A percentile compares a stretch with the other conserved stretches of the same genome.
phyloP scores from a whole-genome alignment of 2,113 vertebrate species.

The human (Homo sapiens) region DNA sequence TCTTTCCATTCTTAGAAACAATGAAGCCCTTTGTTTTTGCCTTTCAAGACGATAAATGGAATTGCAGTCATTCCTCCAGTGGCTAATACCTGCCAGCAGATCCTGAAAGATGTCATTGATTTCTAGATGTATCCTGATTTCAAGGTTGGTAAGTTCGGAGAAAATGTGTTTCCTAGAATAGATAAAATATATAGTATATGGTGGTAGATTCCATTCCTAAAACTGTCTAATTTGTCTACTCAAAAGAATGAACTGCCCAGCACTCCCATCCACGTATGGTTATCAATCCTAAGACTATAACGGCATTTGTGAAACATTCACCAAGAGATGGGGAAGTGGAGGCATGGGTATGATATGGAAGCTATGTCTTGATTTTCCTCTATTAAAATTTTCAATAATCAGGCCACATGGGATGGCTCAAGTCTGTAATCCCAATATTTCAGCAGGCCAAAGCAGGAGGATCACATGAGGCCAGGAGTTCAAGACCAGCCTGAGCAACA shows the following conservation, averaged over 20 bases:
- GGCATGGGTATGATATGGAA: accelerated
- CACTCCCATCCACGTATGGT: accelerated
- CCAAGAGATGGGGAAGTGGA: background rate
- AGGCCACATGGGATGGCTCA: too few relatives aligned
- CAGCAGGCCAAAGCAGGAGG: too few relatives aligned
- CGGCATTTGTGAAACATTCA: background rate
- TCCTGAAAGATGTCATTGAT: background rate
- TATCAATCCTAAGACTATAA: background rate
- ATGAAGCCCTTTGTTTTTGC: background rate
- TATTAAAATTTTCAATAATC: background rate
- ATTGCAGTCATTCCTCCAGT: background rate
- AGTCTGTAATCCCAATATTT: too few relatives aligned
- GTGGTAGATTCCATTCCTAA: background rate
- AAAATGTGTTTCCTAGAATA: background rate
- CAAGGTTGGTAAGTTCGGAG: background rate
- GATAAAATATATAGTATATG: background rate
- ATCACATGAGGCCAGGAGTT: too few relatives aligned
- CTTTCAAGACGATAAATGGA: background rate
- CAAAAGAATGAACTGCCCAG: background rate
- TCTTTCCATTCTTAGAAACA: background rate
- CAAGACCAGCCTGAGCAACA: too few relatives aligned
- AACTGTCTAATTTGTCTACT: background rate
- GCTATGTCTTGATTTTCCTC: background rate
- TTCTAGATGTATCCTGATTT: background rate
- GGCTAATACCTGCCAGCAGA: background rate